A percentile compares a stretch with the other conserved stretches of the same genome.
These are phyloP conservation scores for Drosophila nannoptera DNA, from an alignment of 1,140 invertebrate species.

Conservation along the genomic window DNA sequence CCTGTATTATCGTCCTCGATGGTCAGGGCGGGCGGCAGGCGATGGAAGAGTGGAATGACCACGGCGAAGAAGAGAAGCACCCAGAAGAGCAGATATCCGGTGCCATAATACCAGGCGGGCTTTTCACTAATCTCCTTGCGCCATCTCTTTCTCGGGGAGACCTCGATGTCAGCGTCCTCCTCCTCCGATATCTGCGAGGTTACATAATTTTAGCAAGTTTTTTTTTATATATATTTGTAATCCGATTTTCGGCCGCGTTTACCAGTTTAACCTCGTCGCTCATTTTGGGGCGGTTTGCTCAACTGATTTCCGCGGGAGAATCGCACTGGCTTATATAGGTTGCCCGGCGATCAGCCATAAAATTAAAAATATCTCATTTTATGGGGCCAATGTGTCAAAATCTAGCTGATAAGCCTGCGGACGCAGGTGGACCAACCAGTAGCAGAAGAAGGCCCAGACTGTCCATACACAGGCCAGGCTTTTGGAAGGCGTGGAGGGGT, in stretches of 20 bases:
- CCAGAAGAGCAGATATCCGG: constrained; percentile 63
- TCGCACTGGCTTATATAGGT: constrained; percentile 16
- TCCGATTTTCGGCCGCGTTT: not conserved
- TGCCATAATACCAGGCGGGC: constrained; percentile 60
- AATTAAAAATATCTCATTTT: constrained; percentile 31
- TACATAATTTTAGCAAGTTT: not conserved
- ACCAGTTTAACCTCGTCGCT: constrained; percentile 24
- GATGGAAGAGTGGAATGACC: constrained; percentile 58
- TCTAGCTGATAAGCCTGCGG: constrained; percentile 9
- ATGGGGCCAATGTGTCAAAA: constrained; percentile 15
- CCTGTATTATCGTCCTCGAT: constrained; percentile 41
- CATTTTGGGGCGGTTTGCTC: constrained; percentile 4
- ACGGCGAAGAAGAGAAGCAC: constrained; percentile 58
- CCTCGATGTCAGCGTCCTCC: not conserved
- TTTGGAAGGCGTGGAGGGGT: too few relatives aligned
- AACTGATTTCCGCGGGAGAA: not conserved
- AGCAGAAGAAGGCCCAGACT: too few relatives aligned
- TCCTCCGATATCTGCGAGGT: constrained; percentile 11
- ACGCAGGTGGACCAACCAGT: not conserved
- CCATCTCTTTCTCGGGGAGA: not conserved
- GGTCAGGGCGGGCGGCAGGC: constrained; percentile 54
- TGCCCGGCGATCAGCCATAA: constrained; percentile 2
- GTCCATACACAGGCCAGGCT: too few relatives aligned
- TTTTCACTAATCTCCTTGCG: constrained; percentile 5
- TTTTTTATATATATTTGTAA: too few relatives aligned